A percentile compares a stretch with the other conserved stretches of the same genome.
Conservation (phyloP, 2,888 invertebrate species). For the Bursaphelenchus okinawaensis region DNA sequence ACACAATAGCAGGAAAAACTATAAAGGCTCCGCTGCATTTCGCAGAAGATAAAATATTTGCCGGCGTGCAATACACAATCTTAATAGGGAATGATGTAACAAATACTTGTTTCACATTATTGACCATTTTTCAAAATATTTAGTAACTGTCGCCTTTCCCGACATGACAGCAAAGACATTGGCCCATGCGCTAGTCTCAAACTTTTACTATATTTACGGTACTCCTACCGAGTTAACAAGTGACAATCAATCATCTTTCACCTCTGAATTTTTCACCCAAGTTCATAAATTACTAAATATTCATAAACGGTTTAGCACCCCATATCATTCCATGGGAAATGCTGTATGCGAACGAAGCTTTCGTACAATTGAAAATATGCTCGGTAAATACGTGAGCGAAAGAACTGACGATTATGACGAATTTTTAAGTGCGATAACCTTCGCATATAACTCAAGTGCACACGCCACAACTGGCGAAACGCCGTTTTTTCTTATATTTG, state of each 20-base stretch:
- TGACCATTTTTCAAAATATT: constrained; percentile 23
- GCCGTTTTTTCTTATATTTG: constrained; percentile 26
- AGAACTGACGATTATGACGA: constrained; percentile 20
- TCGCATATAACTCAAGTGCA: constrained; percentile 26
- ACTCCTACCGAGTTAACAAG: constrained; percentile 32
- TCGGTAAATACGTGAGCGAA: constrained; percentile 19
- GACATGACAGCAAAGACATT: constrained; percentile 51
- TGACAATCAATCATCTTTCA: constrained; percentile 42
- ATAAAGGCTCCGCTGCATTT: background rate
- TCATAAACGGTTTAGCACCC: constrained; percentile 21
- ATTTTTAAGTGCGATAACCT: constrained; percentile 4
- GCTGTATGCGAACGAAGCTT: constrained; percentile 40
- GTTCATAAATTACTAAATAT: constrained; percentile 27
- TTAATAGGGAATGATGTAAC: constrained; percentile 2
- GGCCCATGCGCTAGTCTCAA: constrained; percentile 37
- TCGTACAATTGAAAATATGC: constrained; percentile 21
- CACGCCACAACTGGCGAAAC: constrained; percentile 22
- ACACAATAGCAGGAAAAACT: background rate
- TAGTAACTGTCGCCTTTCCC: constrained; percentile 44
- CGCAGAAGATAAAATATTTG: background rate
- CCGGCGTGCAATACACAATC: background rate
- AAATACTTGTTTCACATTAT: constrained; percentile 17
- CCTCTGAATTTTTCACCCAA: constrained; percentile 12
- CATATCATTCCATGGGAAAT: constrained; percentile 34
- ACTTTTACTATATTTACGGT: constrained; percentile 34